These are phyloP conservation scores for Oscheius onirici DNA, from an alignment of 2,888 invertebrate genomes.

Conservation along the genomic window DNA sequence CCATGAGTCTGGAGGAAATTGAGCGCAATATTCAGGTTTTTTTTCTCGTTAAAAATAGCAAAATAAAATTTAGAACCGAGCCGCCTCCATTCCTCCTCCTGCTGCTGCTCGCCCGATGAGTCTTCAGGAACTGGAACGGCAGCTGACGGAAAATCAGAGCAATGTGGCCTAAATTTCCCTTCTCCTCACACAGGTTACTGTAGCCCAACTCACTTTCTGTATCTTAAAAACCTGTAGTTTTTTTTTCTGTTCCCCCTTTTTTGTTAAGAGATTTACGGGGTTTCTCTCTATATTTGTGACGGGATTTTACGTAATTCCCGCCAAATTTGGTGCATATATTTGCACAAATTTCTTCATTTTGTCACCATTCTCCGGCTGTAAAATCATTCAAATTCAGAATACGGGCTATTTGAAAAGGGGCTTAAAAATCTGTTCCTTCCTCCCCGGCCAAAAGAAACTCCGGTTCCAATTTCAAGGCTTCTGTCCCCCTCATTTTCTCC, in stretches of 20 bases:
- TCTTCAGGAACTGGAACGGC: constrained; percentile 49
- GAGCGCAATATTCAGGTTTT: constrained; percentile 38
- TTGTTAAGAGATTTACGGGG: constrained; percentile 17
- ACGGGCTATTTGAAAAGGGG: no score
- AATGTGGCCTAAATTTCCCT: not conserved
- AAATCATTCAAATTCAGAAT: no score
- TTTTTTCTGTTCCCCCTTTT: not conserved
- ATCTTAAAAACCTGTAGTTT: not conserved
- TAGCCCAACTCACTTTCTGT: not conserved
- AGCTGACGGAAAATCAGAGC: constrained; percentile 31
- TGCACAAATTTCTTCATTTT: not conserved
- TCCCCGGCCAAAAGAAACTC: not conserved
- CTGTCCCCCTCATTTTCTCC: no score
- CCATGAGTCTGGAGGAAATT: constrained; percentile 51
- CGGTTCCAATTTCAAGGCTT: not conserved
- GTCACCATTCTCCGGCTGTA: not conserved
- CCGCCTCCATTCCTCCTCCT: not conserved
- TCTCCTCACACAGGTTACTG: no score
- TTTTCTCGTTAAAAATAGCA: no score
- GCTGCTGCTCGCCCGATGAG: constrained; percentile 41
- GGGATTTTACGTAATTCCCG: constrained; percentile 24
- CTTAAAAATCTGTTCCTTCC: no score
- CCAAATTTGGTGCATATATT: not conserved
- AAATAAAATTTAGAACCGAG: constrained; percentile 6
- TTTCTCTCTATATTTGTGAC: not conserved